A percentile compares a stretch with the other conserved stretches of the same genome.
Conservation (phyloP, 2,797 vertebrate genomes). For the Lagodon rhomboides region DNA sequence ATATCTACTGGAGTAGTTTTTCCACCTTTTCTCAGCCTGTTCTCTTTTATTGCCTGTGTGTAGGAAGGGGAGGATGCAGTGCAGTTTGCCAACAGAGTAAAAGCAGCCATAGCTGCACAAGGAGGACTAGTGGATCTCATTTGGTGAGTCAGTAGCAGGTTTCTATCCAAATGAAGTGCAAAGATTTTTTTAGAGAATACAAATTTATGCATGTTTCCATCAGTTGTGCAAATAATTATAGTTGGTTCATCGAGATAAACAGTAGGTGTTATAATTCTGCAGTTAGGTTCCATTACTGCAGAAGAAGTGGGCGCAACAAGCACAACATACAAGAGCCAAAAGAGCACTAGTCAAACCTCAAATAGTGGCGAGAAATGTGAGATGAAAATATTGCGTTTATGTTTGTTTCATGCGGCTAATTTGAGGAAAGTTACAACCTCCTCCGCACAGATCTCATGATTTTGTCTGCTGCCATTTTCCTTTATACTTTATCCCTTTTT, state of each 20-base stretch:
- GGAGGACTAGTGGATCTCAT: conserved; percentile 93
- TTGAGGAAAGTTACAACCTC: background rate
- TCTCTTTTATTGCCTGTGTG: conserved; percentile 2
- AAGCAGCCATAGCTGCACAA: conserved; percentile 92
- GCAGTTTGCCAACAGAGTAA: conserved; percentile 94
- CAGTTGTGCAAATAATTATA: background rate
- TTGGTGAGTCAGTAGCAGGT: conserved; percentile 84
- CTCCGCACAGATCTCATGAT: background rate
- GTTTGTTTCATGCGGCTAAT: background rate
- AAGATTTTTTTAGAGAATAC: background rate
- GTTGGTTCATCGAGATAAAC: background rate
- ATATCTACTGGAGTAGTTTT: background rate
- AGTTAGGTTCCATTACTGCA: background rate
- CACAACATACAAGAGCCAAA: too few species aligned
- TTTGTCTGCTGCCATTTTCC: background rate
- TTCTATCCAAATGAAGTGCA: background rate
- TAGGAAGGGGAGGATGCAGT: conserved; percentile 92
- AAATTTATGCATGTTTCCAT: background rate
- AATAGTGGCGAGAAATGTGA: background rate
- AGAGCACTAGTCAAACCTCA: background rate
- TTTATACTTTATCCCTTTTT: background rate
- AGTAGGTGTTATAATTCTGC: background rate
- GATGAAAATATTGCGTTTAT: background rate
- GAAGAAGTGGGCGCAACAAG: background rate
- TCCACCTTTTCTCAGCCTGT: background rate